Percentiles rank a stretch among this genome's conserved stretches.
Evolutionary conservation across 1,140 invertebrate species (phyloP).

Genomic region (Bradynema listronoti): DNA sequence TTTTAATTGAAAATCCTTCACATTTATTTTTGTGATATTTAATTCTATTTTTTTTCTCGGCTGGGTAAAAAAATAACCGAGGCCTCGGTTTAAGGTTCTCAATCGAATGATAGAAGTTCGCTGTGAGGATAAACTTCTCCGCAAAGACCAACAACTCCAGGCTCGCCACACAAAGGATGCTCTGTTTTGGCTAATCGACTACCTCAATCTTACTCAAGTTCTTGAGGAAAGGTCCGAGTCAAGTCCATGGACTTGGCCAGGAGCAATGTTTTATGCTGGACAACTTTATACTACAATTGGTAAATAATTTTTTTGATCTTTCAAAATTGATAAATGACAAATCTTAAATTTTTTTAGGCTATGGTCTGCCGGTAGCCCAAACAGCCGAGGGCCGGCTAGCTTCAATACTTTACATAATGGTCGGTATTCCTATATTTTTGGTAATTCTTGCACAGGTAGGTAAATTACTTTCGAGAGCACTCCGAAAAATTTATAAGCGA

Average conservation of each 20-base stretch:
- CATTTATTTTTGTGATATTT: no score
- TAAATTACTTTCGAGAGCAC: slow-evolving; percentile 37
- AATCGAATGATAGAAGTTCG: slow-evolving; percentile 45
- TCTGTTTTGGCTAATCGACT: slow-evolving; percentile 50
- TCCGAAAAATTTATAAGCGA: slow-evolving; percentile 54
- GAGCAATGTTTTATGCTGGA: slow-evolving; percentile 55
- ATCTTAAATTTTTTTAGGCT: slow-evolving; percentile 42
- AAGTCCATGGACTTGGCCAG: slow-evolving; percentile 41
- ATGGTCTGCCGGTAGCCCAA: slow-evolving; percentile 48
- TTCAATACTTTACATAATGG: slow-evolving; percentile 52
- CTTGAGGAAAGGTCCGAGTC: slow-evolving; percentile 23
- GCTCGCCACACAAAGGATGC: slow-evolving; percentile 49
- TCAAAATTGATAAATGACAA: slow-evolving; percentile 31
- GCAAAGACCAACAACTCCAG: slow-evolving; percentile 22
- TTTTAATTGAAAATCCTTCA: no score
- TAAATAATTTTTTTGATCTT: slow-evolving; percentile 19
- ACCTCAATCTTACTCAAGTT: slow-evolving; percentile 52
- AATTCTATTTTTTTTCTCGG: no score
- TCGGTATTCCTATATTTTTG: slow-evolving; percentile 55
- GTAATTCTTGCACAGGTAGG: slow-evolving; percentile 53
- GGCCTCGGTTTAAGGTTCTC: slow-evolving; percentile 35
- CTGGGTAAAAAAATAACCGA: no score
- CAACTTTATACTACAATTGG: slow-evolving; percentile 57
- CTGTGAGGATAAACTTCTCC: slow-evolving; percentile 25
- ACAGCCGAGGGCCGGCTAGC: slow-evolving; percentile 46